Evolutionary conservation across 2,888 invertebrate species (phyloP).

Genomic region (Sisyra nigra): DNA sequence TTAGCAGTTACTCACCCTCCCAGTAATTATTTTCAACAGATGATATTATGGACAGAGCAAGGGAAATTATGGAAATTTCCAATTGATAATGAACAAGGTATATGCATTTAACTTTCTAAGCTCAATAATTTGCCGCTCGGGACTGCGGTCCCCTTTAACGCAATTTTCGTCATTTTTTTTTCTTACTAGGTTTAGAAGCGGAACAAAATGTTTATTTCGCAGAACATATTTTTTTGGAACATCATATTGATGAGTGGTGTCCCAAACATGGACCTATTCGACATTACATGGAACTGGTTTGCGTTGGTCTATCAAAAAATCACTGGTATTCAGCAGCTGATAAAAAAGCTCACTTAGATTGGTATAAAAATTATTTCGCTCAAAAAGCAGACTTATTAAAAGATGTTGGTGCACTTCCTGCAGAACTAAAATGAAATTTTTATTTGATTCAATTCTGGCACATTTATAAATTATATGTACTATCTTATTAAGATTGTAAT

Average conservation of each 20-base stretch:
- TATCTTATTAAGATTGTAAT: too few species aligned
- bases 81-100: conserved; percentile 92
- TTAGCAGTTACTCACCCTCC: conserved; percentile 56
- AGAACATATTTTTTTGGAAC: conserved; percentile 87
- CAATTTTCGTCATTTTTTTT: too few species aligned
- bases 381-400: conserved; percentile 55
- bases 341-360: conserved; percentile 76
- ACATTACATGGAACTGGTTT: conserved; percentile 95
- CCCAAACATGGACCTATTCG: conserved; percentile 79
- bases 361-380: conserved; percentile 84
- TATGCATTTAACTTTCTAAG: background rate
- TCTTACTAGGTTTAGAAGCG: conserved; percentile 42
- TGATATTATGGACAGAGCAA: conserved; percentile 85
- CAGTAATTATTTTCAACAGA: conserved; percentile 80
- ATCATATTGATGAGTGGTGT: conserved; percentile 75
- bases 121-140: background rate
- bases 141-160: too few species aligned
- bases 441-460: too few species aligned
- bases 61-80: conserved; percentile 96
- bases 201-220: conserved; percentile 61
- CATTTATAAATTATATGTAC: too few species aligned
- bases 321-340: conserved; percentile 75
- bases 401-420: conserved; percentile 42
- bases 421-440: too few species aligned
- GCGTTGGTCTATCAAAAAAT: conserved; percentile 86